A percentile compares a stretch with the other conserved stretches of the same genome.
Evolutionary conservation across 2,888 invertebrate genomes (phyloP).

Genomic region (Noctua janthina): DNA sequence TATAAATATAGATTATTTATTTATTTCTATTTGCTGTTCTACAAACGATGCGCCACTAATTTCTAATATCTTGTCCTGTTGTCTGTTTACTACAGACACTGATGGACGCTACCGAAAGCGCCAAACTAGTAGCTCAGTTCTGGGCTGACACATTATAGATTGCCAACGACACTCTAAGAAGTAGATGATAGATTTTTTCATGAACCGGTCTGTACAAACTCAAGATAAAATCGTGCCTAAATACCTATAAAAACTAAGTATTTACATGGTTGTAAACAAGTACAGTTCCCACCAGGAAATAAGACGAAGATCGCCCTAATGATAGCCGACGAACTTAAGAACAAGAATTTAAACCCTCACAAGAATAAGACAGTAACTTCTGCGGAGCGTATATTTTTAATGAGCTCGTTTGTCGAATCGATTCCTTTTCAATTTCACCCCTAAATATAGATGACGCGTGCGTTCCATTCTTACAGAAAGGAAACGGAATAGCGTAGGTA

Average conservation of each 20-base stretch:
- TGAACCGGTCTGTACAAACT: not conserved
- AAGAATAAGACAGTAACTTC: slow-evolving; percentile 58
- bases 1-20: too few species aligned
- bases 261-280: not conserved
- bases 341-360: slow-evolving; percentile 47
- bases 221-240: not conserved
- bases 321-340: slow-evolving; percentile 30
- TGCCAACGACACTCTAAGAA: too few species aligned
- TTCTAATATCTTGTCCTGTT: too few species aligned
- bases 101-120: too few species aligned
- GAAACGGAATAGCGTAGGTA: slow-evolving; percentile 28
- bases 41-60: too few species aligned
- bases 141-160: too few species aligned
- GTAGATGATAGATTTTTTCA: not conserved
- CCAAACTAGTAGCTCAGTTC: too few species aligned
- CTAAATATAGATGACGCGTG: slow-evolving; percentile 48
- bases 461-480: slow-evolving; percentile 27
- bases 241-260: too few species aligned
- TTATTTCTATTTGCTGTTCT: too few species aligned
- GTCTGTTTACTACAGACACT: too few species aligned
- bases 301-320: slow-evolving; percentile 33
- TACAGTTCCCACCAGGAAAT: not conserved
- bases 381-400: slow-evolving; percentile 73
- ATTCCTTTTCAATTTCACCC: slow-evolving; percentile 53
- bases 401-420: slow-evolving; percentile 68